These are phyloP conservation scores for Chymomyza amoena DNA, from an alignment of 2,888 invertebrate genomes.

Conservation along the genomic window DNA sequence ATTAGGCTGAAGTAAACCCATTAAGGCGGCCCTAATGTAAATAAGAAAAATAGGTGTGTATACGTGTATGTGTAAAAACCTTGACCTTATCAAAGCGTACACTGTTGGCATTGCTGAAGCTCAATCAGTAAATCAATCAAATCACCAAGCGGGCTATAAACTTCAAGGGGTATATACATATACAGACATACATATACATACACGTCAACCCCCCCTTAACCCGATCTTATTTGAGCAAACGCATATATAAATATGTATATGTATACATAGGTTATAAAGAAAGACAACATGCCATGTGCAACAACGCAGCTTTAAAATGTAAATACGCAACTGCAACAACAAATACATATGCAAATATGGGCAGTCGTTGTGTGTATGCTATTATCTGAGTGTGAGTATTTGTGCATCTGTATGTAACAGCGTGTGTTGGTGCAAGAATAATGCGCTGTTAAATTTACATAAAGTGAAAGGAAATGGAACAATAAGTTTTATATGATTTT, in stretches of 20 bases:
- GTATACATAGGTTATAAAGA: not conserved
- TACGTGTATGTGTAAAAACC: not conserved
- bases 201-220: too few species aligned
- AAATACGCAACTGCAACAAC: not conserved
- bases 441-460: constrained; percentile 63
- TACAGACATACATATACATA: not conserved
- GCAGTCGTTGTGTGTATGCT: not conserved
- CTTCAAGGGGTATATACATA: not conserved
- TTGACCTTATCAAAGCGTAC: not conserved
- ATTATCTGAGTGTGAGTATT: constrained; percentile 5
- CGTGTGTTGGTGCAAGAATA: constrained; percentile 35
- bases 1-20: not conserved
- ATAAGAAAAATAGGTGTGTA: not conserved
- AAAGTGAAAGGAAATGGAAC: constrained; percentile 67
- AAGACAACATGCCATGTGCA: not conserved
- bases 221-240: too few species aligned
- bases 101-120: not conserved
- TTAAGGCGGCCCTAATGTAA: not conserved
- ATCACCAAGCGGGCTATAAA: constrained; percentile 16
- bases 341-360: constrained; percentile 12
- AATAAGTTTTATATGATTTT: constrained; percentile 63
- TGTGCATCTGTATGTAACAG: constrained; percentile 14
- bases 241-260: too few species aligned
- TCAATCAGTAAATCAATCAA: constrained; percentile 54
- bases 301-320: constrained; percentile 1